These are phyloP conservation scores for Lordiphosa mommai DNA, from an alignment of 1,140 invertebrate genomes.

Conservation along the genomic window DNA sequence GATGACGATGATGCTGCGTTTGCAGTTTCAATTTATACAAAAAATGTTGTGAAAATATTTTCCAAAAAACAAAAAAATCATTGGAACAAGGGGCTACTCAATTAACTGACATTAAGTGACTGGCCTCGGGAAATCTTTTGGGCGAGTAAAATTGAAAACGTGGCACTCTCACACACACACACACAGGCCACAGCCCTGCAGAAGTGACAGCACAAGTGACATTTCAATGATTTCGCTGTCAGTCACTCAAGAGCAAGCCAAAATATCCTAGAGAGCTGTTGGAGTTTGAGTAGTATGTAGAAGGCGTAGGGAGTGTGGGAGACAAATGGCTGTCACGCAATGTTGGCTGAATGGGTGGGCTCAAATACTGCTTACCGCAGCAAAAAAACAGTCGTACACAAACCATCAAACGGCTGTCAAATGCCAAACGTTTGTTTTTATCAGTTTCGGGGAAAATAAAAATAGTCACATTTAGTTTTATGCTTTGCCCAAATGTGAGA, in stretches of 20 bases:
- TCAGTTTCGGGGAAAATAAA: constrained; percentile 17
- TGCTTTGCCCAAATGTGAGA: not conserved
- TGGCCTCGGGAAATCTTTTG: constrained; percentile 14
- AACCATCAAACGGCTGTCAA: constrained; percentile 48
- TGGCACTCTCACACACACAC: constrained; percentile 2
- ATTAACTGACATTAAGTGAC: constrained; percentile 48
- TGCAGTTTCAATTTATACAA: constrained; percentile 42
- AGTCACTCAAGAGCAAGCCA: constrained; percentile 8
- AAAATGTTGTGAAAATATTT: constrained; percentile 10
- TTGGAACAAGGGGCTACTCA: constrained; percentile 32
- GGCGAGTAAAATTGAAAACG: constrained; percentile 38
- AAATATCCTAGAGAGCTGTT: not conserved
- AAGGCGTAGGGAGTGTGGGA: not conserved
- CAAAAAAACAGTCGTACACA: constrained; percentile 23
- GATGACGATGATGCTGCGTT: constrained; percentile 17
- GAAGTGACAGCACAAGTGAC: constrained; percentile 56
- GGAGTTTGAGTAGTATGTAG: not conserved
- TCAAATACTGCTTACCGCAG: constrained; percentile 45
- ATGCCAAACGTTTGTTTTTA: constrained; percentile 47
- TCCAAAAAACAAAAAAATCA: no score
- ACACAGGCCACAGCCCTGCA: constrained; percentile 5
- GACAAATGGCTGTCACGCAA: constrained; percentile 56
- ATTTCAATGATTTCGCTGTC: constrained; percentile 59
- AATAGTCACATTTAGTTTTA: constrained; percentile 24
- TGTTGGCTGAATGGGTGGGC: constrained; percentile 18